Base-by-base conservation (phyloP, 1,140 invertebrate genomes). In the Calycopis cecrops region DNA sequence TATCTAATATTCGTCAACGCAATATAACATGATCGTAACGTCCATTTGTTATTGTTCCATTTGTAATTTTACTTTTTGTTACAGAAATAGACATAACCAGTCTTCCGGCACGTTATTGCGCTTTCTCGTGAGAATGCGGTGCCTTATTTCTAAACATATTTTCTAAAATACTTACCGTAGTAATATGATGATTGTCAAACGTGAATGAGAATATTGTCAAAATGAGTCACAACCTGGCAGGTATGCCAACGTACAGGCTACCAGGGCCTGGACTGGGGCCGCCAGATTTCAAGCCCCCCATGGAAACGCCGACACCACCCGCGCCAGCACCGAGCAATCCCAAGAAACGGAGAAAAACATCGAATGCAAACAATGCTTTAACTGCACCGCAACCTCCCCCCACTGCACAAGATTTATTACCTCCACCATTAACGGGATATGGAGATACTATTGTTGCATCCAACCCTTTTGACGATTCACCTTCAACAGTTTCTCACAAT, bases 391-490 rank as follows among this genome's bases (percentile, higher is more conserved):
- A 90, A 48, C 89, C 90, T 65, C 89, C 90, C 35, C 89, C 91
- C 7, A 90, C 91, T 49, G 90, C 90, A 62, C 91, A 93, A 69
- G 92, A 94, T 86, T 92, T 96, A 73, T 83, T 96, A 59, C 88
- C 95, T 57, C 95, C 95, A 21, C 96, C 95, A 10, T 93, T 95
- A 28, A 91, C 94, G 40, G 94, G 95, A 51, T 97, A 96, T 86
- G 96, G 96, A 38, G 96, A 98, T 73, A 97, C 96, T 44, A 97
- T 98, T 73, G 92, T 98, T 59, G 97, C 96, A 35, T 97, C 95
- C 53, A 98, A 98, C 88, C 97, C 97, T 21, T 98, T 99, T 87
- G 97, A 99, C 86, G 97, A 99, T 73, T 95, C 93, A 9, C 95
- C 96, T 17, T 84, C 81, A 42, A 90, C 92, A 86, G 71, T 91